Evolutionary conservation across 2,888 invertebrate genomes (phyloP), one percentile per base, ranked within the genome.

Genomic region (Diarsia dahlii): DNA sequence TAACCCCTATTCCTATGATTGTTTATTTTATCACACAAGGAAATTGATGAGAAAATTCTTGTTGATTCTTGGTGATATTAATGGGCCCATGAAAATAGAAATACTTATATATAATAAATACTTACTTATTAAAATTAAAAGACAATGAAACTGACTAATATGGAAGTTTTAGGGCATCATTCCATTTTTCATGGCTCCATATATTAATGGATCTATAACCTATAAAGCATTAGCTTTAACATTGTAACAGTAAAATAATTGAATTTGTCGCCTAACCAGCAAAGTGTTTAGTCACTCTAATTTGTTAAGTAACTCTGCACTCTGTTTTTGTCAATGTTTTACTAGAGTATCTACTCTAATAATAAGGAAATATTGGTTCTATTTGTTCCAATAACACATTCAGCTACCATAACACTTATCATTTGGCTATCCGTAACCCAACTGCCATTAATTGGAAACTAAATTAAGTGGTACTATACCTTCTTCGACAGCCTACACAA

Each of bases 401-500:
- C 15, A 54, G 20, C 34, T 45, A 68, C 73, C 50, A 18, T 39
- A 58, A 9, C 10, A 45, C 8, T 18, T 28, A 70, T 39, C 10
- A 63, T 48, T 58, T 1, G 34, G 34, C 20, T 64, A 28, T 60
- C 10, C 48, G 56, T 34, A 18, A 45, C n/a, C n/a, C n/a, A 45
- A 63, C 15, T n/a, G 60, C 60, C 10, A 18, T 34, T 18, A 13
- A 63, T 34, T 63, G 9, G 2, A 52, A 56, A 48, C 62, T 34
- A 13, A 45, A 82, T 34, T 10, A 64, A 58, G 60, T 62, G 50
- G n/a, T 52, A 82, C 78, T 78, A 69, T 97, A 98, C 99, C 98
- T 98, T 97, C 98, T 97, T 85, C 99, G 97, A 95, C 99, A 99
- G 82, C 99, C 99, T 91, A 99, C 99, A 97, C 99, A 99, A 84